Conservation (phyloP, 2,113 vertebrate genomes). For the Mesembrinibis cayennensis region DNA sequence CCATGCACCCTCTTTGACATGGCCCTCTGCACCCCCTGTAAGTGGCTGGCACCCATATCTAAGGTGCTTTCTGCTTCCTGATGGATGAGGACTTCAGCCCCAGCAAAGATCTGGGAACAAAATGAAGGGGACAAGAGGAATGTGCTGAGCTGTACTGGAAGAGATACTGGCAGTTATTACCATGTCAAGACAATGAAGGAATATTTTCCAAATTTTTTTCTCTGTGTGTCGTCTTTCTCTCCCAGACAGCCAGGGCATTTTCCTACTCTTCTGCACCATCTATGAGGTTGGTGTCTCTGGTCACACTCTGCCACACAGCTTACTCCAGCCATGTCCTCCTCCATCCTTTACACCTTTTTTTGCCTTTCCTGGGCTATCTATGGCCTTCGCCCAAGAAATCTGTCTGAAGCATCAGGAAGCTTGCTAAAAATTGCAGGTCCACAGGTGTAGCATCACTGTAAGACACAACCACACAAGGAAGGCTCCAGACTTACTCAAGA, state of each 20-base stretch:
- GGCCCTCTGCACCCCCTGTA: neutral
- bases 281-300: fast-evolving
- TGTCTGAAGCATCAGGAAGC: neutral
- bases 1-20: neutral
- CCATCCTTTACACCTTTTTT: neutral
- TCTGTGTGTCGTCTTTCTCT: neutral
- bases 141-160: neutral
- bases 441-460: neutral
- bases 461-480: neutral
- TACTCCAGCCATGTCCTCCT: neutral
- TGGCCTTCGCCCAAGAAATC: neutral
- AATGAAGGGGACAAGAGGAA: neutral
- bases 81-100: neutral
- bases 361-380: neutral
- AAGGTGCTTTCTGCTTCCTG: neutral
- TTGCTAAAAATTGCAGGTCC: neutral
- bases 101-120: neutral
- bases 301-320: neutral
- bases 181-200: neutral
- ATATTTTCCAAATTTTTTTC: neutral
- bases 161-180: neutral
- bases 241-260: neutral
- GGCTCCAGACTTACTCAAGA: neutral
- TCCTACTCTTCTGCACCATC: neutral
- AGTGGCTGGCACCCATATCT: neutral